Evolutionary conservation across 2,797 vertebrate species (phyloP).

Genomic region (Cryptoprocta ferox): DNA sequence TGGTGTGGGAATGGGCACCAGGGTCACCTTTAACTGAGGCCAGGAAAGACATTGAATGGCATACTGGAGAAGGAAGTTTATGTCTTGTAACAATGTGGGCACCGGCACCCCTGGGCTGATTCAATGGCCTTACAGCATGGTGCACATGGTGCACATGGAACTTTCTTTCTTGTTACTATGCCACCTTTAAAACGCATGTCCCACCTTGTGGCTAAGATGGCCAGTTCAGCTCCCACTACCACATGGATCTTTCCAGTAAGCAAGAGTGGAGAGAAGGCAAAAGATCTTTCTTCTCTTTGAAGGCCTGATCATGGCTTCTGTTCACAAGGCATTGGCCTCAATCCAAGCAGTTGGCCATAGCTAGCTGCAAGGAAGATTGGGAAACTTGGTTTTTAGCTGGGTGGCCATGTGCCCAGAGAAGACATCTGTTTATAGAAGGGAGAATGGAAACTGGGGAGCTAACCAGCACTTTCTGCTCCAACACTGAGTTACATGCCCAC

Average conservation of each 20-base stretch:
- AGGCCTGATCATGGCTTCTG: neutral
- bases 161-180: neutral
- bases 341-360: neutral
- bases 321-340: neutral
- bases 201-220: neutral
- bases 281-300: neutral
- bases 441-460: neutral
- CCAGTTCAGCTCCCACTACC: neutral
- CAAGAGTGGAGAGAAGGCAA: neutral
- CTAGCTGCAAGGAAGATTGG: neutral
- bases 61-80: neutral
- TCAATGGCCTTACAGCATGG: fast-evolving
- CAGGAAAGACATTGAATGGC: neutral
- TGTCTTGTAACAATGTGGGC: fast-evolving
- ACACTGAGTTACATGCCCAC: neutral
- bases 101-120: neutral
- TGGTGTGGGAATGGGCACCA: neutral
- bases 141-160: neutral
- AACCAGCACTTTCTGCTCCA: neutral
- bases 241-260: fast-evolving
- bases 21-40: neutral
- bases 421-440: constrained; percentile 2
- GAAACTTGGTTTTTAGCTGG: neutral
- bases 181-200: neutral
- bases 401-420: neutral